Conservation (phyloP, 2,113 vertebrate species). For the pig (Sus scrofa) region DNA sequence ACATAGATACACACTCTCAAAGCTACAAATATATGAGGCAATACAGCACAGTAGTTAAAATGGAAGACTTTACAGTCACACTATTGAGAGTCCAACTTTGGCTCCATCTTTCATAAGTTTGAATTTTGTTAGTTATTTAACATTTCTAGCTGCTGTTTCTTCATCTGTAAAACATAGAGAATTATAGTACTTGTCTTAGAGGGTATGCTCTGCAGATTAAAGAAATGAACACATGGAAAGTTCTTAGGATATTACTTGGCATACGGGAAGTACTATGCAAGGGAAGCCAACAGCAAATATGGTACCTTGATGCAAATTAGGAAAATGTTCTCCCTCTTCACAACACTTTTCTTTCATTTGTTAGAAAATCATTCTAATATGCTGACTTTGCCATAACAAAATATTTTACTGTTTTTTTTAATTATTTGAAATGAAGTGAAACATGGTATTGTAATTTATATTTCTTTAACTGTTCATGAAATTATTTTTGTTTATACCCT, state of each 20-base stretch:
- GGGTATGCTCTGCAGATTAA: constrained; percentile 27
- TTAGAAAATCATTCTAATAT: not conserved
- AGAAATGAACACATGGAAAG: not conserved
- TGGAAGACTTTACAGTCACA: not conserved
- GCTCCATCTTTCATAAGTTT: not conserved
- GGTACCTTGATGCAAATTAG: not conserved
- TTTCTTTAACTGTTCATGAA: constrained; percentile 19
- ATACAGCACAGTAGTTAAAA: not conserved
- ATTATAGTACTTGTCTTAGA: not conserved
- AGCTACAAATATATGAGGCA: not conserved
- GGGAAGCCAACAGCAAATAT: not conserved
- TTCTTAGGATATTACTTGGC: not conserved
- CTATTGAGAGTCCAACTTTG: not conserved
- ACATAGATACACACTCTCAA: not conserved
- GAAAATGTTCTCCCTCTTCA: not conserved
- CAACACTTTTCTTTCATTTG: not conserved
- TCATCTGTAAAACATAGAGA: constrained; percentile 32
- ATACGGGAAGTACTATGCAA: not conserved
- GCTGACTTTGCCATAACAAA: not conserved
- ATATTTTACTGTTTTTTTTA: not conserved
- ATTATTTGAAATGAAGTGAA: constrained; percentile 42
- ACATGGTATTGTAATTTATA: constrained; percentile 9
- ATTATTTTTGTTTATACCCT: not conserved
- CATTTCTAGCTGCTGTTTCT: not conserved
- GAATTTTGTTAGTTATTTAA: constrained; percentile 6